A percentile compares a stretch with the other conserved stretches of the same genome.
Evolutionary conservation across 2,113 vertebrate species (phyloP).

Genomic region (Peromyscus maniculatus): DNA sequence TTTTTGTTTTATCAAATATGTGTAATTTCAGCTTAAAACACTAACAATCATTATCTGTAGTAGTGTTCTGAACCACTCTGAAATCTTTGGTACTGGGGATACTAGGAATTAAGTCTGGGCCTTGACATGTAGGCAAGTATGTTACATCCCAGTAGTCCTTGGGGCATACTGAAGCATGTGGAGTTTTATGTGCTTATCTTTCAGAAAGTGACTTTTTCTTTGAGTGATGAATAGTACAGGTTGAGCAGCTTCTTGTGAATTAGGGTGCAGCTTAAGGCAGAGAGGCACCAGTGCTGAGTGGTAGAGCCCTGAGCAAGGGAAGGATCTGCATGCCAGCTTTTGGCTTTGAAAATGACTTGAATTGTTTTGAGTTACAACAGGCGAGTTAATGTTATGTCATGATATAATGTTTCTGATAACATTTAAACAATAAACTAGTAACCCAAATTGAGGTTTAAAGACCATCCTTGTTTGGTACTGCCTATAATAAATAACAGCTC

Average conservation of each 20-base stretch:
- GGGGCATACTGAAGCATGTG: slow-evolving; percentile 2
- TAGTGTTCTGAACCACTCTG: slow-evolving; percentile 1
- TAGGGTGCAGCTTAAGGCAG: neutral
- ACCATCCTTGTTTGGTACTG: slow-evolving; percentile 29
- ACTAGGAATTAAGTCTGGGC: neutral
- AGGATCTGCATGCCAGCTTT: slow-evolving; percentile 1
- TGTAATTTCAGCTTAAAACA: neutral
- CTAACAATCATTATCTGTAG: neutral
- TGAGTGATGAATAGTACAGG: neutral
- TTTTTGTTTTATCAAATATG: neutral
- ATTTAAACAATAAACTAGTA: slow-evolving; percentile 22
- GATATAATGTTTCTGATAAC: slow-evolving; percentile 28
- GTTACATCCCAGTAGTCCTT: neutral
- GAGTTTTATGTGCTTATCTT: slow-evolving; percentile 54
- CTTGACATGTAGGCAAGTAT: neutral
- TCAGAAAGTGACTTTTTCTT: slow-evolving; percentile 42
- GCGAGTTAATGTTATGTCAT: neutral
- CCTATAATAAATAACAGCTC: neutral
- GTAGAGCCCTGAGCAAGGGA: neutral
- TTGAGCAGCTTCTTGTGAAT: slow-evolving; percentile 29
- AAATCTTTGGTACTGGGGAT: slow-evolving; percentile 33
- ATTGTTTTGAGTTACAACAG: neutral
- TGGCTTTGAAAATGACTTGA: slow-evolving; percentile 51
- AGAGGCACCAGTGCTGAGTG: neutral
- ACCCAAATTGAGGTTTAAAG: slow-evolving; percentile 54